Percentiles rank a stretch among this genome's conserved stretches.
Evolutionary conservation across 2,113 vertebrate species (phyloP).

Genomic region (Benitochromis conjunctus): DNA sequence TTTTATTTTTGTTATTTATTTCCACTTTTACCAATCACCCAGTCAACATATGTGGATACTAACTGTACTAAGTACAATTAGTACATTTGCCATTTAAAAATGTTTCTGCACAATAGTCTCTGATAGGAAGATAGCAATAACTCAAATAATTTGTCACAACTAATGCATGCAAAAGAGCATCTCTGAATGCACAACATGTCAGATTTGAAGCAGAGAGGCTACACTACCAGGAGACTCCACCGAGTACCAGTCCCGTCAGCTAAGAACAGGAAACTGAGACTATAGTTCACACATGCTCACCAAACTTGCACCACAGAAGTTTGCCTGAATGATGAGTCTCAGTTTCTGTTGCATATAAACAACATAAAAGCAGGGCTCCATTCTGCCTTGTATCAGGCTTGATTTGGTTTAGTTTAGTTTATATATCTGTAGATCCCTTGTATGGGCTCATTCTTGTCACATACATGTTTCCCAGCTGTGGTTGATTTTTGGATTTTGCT

Average conservation of each 20-base stretch:
- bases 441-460: too few relatives aligned
- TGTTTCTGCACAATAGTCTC: fast-evolving
- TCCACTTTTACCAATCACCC: neutral
- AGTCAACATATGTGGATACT: neutral
- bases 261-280: neutral
- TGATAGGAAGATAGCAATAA: neutral
- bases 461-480: neutral
- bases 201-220: neutral
- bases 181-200: neutral
- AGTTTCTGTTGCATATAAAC: too few relatives aligned
- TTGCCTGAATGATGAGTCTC: too few relatives aligned
- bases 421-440: too few relatives aligned
- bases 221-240: neutral
- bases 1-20: neutral
- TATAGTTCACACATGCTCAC: fast-evolving
- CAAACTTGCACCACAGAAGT: too few relatives aligned
- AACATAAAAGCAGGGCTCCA: too few relatives aligned
- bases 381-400: too few relatives aligned
- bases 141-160: neutral
- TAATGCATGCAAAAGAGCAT: neutral
- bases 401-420: too few relatives aligned
- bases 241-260: neutral
- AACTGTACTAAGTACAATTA: neutral
- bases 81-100: neutral
- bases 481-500: neutral